A percentile compares a stretch with the other conserved stretches of the same genome.
These are phyloP conservation scores for Taenaris catops DNA, from an alignment of 2,888 invertebrate genomes.

Conservation along the genomic window DNA sequence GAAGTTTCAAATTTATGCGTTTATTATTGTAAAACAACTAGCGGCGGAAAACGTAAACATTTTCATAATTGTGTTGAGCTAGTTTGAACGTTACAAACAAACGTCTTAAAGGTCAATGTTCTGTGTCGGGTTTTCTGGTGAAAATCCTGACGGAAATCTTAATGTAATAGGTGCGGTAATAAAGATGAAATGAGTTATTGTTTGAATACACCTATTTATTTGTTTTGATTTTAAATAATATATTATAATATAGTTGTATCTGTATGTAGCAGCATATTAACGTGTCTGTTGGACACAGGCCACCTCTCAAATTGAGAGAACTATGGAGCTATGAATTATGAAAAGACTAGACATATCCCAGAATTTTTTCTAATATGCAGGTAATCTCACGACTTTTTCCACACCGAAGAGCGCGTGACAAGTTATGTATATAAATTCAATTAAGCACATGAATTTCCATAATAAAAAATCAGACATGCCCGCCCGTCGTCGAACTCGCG, in stretches of 20 bases:
- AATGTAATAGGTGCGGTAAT: slow-evolving; percentile 25
- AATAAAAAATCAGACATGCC: too few species aligned
- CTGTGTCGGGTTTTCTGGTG: neutral
- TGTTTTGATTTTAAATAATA: slow-evolving; percentile 1
- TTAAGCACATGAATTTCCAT: too few species aligned
- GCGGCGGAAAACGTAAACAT: slow-evolving; percentile 7
- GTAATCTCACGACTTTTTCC: too few species aligned
- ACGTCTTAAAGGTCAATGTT: neutral
- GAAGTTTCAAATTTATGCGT: slow-evolving; percentile 33
- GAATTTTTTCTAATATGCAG: too few species aligned
- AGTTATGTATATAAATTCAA: too few species aligned
- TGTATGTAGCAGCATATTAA: neutral
- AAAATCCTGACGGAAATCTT: slow-evolving; percentile 15
- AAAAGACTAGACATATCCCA: too few species aligned
- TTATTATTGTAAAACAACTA: slow-evolving; percentile 25
- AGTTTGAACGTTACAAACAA: neutral
- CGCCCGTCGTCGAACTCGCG: too few species aligned
- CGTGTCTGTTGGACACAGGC: too few species aligned
- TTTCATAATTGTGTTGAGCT: slow-evolving; percentile 1
- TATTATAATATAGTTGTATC: neutral
- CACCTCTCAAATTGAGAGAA: too few species aligned
- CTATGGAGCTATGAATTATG: too few species aligned
- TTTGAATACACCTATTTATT: slow-evolving; percentile 15
- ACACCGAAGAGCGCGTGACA: too few species aligned
- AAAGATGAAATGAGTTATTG: slow-evolving; percentile 26